Evolutionary conservation across 64 coral and sea anemone genomes (phyloP).

Genomic region (Stichodactyla mertensii): DNA sequence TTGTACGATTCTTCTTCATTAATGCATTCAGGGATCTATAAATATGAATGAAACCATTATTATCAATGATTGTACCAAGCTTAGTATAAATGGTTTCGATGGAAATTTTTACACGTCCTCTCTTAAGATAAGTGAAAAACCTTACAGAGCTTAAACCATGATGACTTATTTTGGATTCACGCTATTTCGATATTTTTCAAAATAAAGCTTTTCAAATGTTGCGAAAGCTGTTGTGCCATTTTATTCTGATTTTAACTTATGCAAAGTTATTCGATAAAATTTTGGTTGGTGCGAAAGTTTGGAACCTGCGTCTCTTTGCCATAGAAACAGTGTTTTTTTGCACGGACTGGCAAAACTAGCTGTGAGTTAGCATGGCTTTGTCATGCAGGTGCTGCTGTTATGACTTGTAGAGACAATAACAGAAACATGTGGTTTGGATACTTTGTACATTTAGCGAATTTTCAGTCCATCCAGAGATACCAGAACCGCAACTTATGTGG

Average conservation of each 20-base stretch:
- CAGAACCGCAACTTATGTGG: conserved; percentile 2
- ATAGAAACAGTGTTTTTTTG: conserved; percentile 8
- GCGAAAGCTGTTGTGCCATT: not conserved
- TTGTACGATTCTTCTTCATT: not conserved
- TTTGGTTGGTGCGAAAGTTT: not conserved
- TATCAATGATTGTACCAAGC: not conserved
- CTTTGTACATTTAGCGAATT: conserved; percentile 19
- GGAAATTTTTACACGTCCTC: not conserved
- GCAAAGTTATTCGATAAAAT: not conserved
- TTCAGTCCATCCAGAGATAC: not conserved
- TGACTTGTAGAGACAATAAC: conserved; percentile 25
- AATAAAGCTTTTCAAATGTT: not conserved
- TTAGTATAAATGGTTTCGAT: not conserved
- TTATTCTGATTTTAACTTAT: not conserved
- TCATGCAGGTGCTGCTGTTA: conserved; percentile 18
- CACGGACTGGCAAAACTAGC: not conserved
- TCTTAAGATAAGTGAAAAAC: not conserved
- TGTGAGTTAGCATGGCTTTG: not conserved
- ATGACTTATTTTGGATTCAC: not conserved
- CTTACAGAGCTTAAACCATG: not conserved
- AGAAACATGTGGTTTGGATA: conserved; percentile 13
- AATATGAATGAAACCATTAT: not conserved
- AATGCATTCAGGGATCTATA: not conserved
- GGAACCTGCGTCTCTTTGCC: conserved; percentile 12
- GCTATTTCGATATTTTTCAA: not conserved